phyloP scores from a whole-genome alignment of 2,113 vertebrate genomes.

The Rostratula benghalensis region DNA sequence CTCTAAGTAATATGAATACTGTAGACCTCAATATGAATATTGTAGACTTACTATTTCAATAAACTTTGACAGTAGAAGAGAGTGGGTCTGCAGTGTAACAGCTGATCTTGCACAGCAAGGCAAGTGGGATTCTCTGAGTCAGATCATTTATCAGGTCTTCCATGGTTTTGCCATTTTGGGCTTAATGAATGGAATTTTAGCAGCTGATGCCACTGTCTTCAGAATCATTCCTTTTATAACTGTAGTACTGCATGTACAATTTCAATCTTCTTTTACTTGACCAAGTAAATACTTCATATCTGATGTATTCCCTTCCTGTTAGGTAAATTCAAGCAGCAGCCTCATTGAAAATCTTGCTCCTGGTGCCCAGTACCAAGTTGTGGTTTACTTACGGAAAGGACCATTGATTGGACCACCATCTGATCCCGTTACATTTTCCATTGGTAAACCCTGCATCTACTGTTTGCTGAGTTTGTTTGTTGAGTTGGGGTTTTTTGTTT shows the following conservation, averaged over 20 bases:
- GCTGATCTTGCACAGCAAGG: background rate
- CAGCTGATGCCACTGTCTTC: background rate
- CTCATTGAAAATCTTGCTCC: slow-evolving; percentile 89
- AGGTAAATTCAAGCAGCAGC: slow-evolving; percentile 92
- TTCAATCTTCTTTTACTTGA: background rate
- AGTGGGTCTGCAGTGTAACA: background rate
- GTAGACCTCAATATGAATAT: background rate
- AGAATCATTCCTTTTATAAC: background rate
- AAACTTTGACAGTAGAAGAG: background rate
- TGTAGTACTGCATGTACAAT: background rate
- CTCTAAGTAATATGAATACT: background rate
- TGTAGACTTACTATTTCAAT: background rate
- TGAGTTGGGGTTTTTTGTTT: background rate
- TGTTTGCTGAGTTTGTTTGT: no score
- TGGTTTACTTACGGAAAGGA: slow-evolving; percentile 88
- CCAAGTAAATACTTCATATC: background rate
- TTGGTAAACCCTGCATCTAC: slow-evolving; percentile 78
- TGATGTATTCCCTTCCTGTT: background rate
- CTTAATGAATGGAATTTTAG: background rate
- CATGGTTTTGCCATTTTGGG: background rate
- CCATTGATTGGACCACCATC: slow-evolving; percentile 91
- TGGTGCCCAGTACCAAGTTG: slow-evolving; percentile 91
- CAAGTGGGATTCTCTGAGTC: background rate
- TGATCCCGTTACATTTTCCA: slow-evolving; percentile 90
- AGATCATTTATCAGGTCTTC: background rate